Evolutionary conservation across 64 coral and sea anemone species (phyloP).

Genomic region (Trachythela sp.): DNA sequence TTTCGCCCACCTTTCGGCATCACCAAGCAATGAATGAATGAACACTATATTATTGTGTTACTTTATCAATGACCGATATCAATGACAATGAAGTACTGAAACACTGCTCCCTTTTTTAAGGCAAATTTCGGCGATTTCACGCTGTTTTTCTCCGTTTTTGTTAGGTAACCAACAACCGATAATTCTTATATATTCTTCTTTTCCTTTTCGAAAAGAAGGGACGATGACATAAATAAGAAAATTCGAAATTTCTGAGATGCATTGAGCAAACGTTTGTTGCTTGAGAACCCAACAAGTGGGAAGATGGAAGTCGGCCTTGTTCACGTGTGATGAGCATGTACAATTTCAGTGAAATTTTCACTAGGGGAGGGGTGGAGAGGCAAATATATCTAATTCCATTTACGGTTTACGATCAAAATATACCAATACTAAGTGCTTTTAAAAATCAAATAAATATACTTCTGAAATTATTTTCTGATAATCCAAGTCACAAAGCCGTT

Average conservation of each 20-base stretch:
- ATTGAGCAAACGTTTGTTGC: neutral
- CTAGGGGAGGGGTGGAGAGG: neutral
- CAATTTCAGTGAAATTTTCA: neutral
- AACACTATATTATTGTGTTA: neutral
- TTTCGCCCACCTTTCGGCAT: constrained; percentile 23
- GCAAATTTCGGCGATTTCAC: neutral
- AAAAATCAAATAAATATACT: too few species aligned
- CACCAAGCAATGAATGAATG: neutral
- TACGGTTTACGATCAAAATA: neutral
- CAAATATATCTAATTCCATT: neutral
- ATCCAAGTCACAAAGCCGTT: too few species aligned
- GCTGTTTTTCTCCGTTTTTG: neutral
- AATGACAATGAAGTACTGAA: neutral
- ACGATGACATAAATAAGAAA: constrained; percentile 9
- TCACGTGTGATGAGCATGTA: constrained; percentile 5
- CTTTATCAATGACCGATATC: neutral
- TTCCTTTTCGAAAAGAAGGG: constrained; percentile 8
- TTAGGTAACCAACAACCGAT: neutral
- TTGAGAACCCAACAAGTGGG: constrained; percentile 20
- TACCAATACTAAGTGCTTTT: too few species aligned
- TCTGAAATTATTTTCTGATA: too few species aligned
- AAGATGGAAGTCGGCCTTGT: neutral
- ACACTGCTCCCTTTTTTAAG: neutral
- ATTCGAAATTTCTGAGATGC: neutral
- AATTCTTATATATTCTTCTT: constrained; percentile 7